Conservation (phyloP, 2,797 vertebrate genomes). For the Silurus aristotelis region DNA sequence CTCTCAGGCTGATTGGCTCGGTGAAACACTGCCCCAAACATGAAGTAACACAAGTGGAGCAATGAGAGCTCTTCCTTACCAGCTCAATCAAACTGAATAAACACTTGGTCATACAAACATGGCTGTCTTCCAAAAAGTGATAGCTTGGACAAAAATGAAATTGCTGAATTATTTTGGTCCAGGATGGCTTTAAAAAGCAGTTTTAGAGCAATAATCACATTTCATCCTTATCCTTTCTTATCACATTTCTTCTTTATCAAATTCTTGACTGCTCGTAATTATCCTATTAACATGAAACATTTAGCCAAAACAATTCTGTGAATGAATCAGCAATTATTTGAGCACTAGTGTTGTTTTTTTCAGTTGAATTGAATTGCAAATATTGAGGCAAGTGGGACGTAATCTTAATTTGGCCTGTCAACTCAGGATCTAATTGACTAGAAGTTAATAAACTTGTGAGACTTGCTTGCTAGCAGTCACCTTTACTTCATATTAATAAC, state of each 20-base stretch:
- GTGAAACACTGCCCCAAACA: slow-evolving; percentile 54
- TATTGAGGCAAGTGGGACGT: background rate
- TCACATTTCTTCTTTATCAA: too few species aligned
- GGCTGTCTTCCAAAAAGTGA: background rate
- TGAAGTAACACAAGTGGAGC: slow-evolving; percentile 64
- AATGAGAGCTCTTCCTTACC: slow-evolving; percentile 62
- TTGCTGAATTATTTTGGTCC: background rate
- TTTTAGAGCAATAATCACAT: background rate
- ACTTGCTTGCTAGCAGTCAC: background rate
- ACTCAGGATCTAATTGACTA: background rate
- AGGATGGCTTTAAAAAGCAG: background rate
- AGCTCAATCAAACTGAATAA: slow-evolving; percentile 73
- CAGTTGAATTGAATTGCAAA: background rate
- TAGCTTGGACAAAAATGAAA: background rate
- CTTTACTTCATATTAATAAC: background rate
- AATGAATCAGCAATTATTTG: background rate
- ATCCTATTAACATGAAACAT: background rate
- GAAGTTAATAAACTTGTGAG: background rate
- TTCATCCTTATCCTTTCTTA: too few species aligned
- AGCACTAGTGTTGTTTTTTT: background rate
- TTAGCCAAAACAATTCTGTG: background rate
- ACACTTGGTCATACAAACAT: slow-evolving; percentile 58
- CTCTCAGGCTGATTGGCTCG: slow-evolving; percentile 56
- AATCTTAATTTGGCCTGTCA: background rate
- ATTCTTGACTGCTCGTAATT: background rate